Evolutionary conservation across 2,113 vertebrate genomes (phyloP).

Genomic region (Vicugna pacos): DNA sequence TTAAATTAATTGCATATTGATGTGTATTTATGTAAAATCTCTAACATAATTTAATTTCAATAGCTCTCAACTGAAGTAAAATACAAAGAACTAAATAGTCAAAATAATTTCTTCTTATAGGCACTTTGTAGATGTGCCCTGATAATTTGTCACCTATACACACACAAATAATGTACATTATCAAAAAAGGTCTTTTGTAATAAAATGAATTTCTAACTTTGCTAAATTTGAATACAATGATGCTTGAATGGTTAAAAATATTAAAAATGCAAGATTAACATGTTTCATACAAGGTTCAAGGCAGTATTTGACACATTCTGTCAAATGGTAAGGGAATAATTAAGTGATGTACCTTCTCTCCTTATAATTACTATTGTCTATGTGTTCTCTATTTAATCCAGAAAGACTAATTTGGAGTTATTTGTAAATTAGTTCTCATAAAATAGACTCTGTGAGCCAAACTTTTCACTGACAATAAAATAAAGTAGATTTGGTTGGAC

Average conservation of each 20-base stretch:
- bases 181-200: background rate
- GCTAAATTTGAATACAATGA: background rate
- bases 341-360: background rate
- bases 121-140: background rate
- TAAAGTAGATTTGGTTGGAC: background rate
- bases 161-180: background rate
- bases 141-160: background rate
- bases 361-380: background rate
- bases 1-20: background rate
- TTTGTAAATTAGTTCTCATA: constrained; percentile 35
- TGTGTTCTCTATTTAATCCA: background rate
- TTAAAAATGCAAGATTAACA: background rate
- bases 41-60: background rate
- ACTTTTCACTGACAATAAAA: background rate
- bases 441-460: background rate
- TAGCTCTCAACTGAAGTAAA: background rate
- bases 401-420: background rate
- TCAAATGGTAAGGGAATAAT: background rate
- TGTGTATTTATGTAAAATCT: background rate
- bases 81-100: background rate
- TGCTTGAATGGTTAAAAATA: background rate
- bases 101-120: background rate
- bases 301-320: background rate
- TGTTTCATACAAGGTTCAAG: background rate
- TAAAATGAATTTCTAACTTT: background rate